Conservation (phyloP, 1,140 invertebrate species). For the Panulirus ornatus region DNA sequence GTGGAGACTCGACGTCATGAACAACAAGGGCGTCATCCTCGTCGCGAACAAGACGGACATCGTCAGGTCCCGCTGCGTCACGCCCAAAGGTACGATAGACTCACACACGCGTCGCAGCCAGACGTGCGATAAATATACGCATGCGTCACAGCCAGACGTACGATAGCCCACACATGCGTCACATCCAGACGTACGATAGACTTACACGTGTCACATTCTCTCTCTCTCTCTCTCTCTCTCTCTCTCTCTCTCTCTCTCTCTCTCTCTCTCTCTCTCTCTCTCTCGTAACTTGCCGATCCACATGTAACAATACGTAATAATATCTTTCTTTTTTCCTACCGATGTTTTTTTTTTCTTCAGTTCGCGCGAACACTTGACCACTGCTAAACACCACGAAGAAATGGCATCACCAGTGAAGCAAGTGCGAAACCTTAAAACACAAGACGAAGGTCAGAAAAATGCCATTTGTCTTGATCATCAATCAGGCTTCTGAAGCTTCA, state of each 20-base stretch:
- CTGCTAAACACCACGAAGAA: no score
- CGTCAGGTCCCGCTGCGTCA: conserved; percentile 89
- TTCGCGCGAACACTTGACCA: no score
- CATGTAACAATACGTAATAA: no score
- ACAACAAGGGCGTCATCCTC: conserved; percentile 92
- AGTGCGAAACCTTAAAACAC: no score
- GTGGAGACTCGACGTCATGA: conserved; percentile 85
- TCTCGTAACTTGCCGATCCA: no score
- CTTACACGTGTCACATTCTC: conserved; percentile 78
- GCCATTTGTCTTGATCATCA: no score
- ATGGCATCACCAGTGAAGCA: no score
- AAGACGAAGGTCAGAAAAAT: no score
- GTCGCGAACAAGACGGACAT: conserved; percentile 98
- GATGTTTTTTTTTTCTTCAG: no score
- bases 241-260: neutral
- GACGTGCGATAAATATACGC: neutral
- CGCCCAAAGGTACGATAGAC: conserved; percentile 76
- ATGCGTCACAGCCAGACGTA: conserved; percentile 82
- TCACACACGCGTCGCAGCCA: neutral
- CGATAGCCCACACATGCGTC: neutral
- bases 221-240: conserved; percentile 7
- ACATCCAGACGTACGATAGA: neutral
- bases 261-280: neutral
- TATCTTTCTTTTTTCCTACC: no score
- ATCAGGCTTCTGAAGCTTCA: no score